Conservation (phyloP, 2,113 vertebrate species). For the Lathamus discolor region DNA sequence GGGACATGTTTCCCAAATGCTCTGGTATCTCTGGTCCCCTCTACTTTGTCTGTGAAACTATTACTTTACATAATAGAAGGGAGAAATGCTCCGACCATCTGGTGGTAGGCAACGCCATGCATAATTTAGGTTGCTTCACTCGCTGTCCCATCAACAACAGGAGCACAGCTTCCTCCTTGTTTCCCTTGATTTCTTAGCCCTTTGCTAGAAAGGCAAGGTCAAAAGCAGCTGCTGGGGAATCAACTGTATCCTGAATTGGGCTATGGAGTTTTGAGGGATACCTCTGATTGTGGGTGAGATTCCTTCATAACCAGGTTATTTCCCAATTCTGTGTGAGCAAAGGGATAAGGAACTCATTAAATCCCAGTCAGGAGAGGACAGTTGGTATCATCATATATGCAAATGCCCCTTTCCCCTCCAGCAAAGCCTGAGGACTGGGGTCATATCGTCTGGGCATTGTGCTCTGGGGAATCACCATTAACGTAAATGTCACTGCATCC, state of each 20-base stretch:
- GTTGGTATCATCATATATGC: background rate
- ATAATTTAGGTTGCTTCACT: background rate
- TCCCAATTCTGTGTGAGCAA: background rate
- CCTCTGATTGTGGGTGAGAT: background rate
- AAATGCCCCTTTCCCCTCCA: background rate
- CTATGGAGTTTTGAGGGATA: background rate
- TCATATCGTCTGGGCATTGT: fast-evolving
- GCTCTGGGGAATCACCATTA: background rate
- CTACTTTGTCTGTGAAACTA: background rate
- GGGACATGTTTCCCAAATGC: background rate
- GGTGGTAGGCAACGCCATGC: background rate
- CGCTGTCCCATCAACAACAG: background rate
- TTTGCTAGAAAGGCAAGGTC: background rate
- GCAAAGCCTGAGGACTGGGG: background rate
- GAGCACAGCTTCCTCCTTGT: background rate
- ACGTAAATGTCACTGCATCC: background rate
- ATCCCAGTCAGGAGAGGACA: background rate
- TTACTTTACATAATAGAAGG: conserved; percentile 5
- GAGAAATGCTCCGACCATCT: background rate
- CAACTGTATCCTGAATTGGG: background rate
- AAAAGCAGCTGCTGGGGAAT: background rate
- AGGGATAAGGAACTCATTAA: background rate
- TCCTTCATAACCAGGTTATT: background rate
- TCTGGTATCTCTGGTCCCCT: background rate
- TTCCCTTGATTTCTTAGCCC: background rate